Evolutionary conservation across 2,113 vertebrate species (phyloP).

Genomic region (Pleuronectes platessa): DNA sequence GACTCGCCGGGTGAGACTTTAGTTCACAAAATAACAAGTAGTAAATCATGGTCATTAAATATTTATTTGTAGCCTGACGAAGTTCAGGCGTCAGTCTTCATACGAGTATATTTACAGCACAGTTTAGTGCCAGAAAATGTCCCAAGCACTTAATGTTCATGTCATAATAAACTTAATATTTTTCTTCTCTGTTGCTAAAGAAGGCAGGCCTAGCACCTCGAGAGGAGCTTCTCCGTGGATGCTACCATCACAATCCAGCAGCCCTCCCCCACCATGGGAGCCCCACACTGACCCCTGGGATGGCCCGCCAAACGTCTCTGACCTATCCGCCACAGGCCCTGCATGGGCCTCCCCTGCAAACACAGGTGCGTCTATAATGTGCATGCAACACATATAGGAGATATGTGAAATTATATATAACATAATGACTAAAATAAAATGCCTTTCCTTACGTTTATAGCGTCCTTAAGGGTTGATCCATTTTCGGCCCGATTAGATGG

Average conservation of each 20-base stretch:
- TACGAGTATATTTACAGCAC: too few species aligned
- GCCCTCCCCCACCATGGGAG: constrained; percentile 77
- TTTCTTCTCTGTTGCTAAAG: constrained; percentile 15
- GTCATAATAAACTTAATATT: neutral
- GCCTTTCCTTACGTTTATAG: constrained; percentile 61
- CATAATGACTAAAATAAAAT: neutral
- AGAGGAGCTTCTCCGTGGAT: constrained; percentile 73
- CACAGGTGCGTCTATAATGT: constrained; percentile 64
- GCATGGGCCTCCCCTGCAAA: constrained; percentile 59
- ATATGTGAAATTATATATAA: neutral
- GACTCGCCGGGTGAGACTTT: constrained; percentile 78
- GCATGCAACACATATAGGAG: neutral
- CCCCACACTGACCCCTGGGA: constrained; percentile 87
- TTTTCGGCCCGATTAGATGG: constrained; percentile 80
- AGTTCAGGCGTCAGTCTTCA: neutral
- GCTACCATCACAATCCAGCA: constrained; percentile 61
- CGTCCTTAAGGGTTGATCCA: constrained; percentile 79
- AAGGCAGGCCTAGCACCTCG: constrained; percentile 43
- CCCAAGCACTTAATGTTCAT: neutral
- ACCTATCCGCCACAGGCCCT: constrained; percentile 53
- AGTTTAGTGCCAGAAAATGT: neutral
- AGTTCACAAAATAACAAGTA: neutral
- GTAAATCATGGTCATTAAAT: neutral
- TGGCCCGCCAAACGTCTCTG: constrained; percentile 73
- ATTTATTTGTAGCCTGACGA: neutral